A percentile compares a stretch with the other conserved stretches of the same genome.
Conservation (phyloP, 2,797 vertebrate species). For the Premnoplex brunnescens region DNA sequence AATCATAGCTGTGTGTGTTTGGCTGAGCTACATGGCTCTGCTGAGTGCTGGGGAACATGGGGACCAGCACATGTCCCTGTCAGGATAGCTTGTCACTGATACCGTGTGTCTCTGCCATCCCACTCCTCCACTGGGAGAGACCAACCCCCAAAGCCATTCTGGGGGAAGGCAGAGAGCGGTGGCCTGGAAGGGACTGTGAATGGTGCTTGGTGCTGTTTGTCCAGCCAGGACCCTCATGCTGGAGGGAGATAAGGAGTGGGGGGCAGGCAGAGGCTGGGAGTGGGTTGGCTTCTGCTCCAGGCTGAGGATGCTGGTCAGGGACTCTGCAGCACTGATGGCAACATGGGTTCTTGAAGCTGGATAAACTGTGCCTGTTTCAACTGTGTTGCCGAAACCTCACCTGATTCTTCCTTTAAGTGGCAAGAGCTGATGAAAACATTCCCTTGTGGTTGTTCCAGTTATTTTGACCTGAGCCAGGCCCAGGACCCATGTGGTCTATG, state of each 20-base stretch:
- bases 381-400: not conserved
- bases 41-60: not conserved
- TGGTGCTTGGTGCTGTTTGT: fast-evolving
- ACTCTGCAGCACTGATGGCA: not conserved
- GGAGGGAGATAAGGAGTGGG: too few relatives aligned
- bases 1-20: not conserved
- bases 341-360: not conserved
- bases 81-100: not conserved
- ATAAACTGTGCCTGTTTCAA: not conserved
- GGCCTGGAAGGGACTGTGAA: fast-evolving
- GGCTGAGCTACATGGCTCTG: not conserved
- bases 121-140: not conserved
- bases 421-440: not conserved
- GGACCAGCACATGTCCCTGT: not conserved
- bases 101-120: not conserved
- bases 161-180: not conserved
- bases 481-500: fast-evolving
- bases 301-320: not conserved
- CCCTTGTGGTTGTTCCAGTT: too few relatives aligned
- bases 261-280: fast-evolving
- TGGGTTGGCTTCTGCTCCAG: not conserved
- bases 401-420: not conserved
- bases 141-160: fast-evolving
- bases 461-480: not conserved
- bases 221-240: fast-evolving